Percentiles rank a stretch among this genome's conserved stretches.
phyloP scores from a whole-genome alignment of 2,797 vertebrate genomes.

The Sebastes trivittatus region DNA sequence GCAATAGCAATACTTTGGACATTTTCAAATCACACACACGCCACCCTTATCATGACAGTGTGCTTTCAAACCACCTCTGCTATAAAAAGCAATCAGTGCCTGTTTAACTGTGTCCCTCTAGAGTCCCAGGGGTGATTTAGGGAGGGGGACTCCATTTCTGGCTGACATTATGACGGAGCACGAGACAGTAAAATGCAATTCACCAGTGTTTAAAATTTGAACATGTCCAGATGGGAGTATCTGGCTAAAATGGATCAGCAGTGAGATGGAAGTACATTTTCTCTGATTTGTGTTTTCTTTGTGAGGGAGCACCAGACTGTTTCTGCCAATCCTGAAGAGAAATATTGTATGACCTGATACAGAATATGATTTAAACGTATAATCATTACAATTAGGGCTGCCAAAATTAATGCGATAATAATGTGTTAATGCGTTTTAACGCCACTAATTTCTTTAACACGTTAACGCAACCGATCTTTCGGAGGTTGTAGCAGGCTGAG shows the following conservation, averaged over 20 bases:
- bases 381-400: not conserved
- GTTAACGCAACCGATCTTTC: too few species aligned
- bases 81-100: slow-evolving; percentile 61
- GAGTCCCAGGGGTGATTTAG: not conserved
- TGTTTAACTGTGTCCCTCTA: slow-evolving; percentile 21
- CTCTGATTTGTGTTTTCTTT: not conserved
- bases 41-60: slow-evolving; percentile 21
- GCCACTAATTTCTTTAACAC: too few species aligned
- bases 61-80: slow-evolving; percentile 34
- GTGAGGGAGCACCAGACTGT: not conserved
- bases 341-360: not conserved
- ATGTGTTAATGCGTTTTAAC: too few species aligned
- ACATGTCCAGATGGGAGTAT: not conserved
- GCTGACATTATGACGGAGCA: not conserved
- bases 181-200: slow-evolving; percentile 5
- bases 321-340: not conserved
- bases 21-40: slow-evolving; percentile 17
- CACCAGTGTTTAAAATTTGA: slow-evolving; percentile 7
- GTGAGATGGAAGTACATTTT: not conserved
- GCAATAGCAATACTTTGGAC: not conserved
- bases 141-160: slow-evolving; percentile 18
- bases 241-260: not conserved
- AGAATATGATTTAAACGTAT: not conserved
- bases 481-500: too few species aligned
- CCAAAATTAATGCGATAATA: accelerated